Percentiles rank a stretch among this genome's conserved stretches.
Evolutionary conservation across 2,888 invertebrate genomes (phyloP).

Genomic region (Erpobdella octoculata): DNA sequence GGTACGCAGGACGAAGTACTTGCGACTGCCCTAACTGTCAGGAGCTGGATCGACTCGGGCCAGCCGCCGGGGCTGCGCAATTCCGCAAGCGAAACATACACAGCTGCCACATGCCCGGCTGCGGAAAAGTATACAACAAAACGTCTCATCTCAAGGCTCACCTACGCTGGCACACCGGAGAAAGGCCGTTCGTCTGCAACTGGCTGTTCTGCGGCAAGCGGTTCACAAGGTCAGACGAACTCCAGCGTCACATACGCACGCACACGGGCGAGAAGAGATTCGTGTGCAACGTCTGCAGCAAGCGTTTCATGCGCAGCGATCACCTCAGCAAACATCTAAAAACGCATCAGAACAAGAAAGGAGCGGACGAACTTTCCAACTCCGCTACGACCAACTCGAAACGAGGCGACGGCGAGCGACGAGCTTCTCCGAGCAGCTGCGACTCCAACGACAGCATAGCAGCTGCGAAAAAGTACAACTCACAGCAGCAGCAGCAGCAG

Average conservation of each 20-base stretch:
- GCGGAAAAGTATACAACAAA: slow-evolving; percentile 69
- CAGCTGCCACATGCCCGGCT: slow-evolving; percentile 51
- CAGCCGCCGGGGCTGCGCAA: slow-evolving; percentile 62
- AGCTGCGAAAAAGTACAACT: slow-evolving; percentile 18
- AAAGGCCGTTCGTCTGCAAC: slow-evolving; percentile 91
- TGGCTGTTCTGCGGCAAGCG: slow-evolving; percentile 96
- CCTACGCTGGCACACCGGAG: slow-evolving; percentile 94
- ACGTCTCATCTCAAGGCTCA: slow-evolving; percentile 97
- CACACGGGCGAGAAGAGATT: slow-evolving; percentile 87
- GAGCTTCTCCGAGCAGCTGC: neutral
- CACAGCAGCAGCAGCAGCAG: neutral
- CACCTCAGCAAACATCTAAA: slow-evolving; percentile 87
- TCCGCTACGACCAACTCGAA: neutral
- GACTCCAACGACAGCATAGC: slow-evolving; percentile 25
- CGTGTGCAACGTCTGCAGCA: slow-evolving; percentile 76
- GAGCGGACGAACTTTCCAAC: neutral
- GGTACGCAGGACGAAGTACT: slow-evolving; percentile 89
- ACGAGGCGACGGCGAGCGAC: neutral
- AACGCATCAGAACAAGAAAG: slow-evolving; percentile 61
- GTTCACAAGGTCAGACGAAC: slow-evolving; percentile 89
- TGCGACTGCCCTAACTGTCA: slow-evolving; percentile 99
- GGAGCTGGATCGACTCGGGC: slow-evolving; percentile 77
- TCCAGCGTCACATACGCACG: slow-evolving; percentile 87
- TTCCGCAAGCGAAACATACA: slow-evolving; percentile 49
- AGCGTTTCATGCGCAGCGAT: slow-evolving; percentile 84